Evolutionary conservation across 1,140 invertebrate genomes (phyloP).

Genomic region (Anastrepha ludens): DNA sequence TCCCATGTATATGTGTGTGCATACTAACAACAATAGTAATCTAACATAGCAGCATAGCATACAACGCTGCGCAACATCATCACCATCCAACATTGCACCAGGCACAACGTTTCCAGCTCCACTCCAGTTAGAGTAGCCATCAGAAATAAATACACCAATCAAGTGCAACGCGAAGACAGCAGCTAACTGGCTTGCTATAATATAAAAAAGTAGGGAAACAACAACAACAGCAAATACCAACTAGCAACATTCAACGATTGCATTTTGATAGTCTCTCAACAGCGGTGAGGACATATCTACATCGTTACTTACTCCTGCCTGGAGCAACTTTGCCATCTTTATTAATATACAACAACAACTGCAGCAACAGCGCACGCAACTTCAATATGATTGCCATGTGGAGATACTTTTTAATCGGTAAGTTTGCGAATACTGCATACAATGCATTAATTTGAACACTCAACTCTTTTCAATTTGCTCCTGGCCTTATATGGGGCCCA

Average conservation of each 20-base stretch:
- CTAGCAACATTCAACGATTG: not conserved
- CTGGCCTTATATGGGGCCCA: not conserved
- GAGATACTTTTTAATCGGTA: slow-evolving; percentile 67
- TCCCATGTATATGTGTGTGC: not conserved
- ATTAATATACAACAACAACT: slow-evolving; percentile 52
- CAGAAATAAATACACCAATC: not conserved
- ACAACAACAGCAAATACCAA: not conserved
- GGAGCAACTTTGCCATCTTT: slow-evolving; percentile 51
- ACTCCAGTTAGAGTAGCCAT: not conserved
- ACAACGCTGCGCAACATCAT: not conserved
- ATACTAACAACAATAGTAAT: not conserved
- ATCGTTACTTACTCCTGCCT: not conserved
- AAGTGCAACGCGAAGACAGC: not conserved
- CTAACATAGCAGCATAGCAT: not conserved
- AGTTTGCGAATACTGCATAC: slow-evolving; percentile 52
- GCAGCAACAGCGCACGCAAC: slow-evolving; percentile 2
- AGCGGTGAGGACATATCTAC: not conserved
- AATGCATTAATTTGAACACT: not conserved
- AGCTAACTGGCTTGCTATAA: not conserved
- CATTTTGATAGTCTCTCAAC: not conserved
- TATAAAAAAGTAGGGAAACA: not conserved
- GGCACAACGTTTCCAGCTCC: no score
- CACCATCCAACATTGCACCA: no score
- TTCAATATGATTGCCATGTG: slow-evolving; percentile 59
- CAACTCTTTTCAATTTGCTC: not conserved